These are phyloP conservation scores for Anoplophora glabripennis DNA, from an alignment of 1,140 invertebrate species.

Conservation along the genomic window DNA sequence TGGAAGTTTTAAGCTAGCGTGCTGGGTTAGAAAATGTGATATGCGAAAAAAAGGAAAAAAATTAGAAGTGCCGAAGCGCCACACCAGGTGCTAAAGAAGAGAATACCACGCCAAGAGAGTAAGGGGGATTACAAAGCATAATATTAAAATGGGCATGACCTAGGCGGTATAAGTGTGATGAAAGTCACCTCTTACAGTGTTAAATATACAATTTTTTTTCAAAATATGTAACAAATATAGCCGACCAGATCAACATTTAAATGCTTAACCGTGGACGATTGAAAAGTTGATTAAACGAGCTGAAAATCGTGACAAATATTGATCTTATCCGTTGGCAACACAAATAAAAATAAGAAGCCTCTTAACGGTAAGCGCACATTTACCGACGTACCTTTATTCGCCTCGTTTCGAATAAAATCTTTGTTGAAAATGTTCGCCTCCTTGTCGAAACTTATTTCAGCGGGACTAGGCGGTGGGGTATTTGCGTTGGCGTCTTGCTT, in stretches of 20 bases:
- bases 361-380: no score
- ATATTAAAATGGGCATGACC: slow-evolving; percentile 44
- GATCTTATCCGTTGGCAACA: slow-evolving; percentile 3
- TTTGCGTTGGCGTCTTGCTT: slow-evolving; percentile 27
- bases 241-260: no score
- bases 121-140: slow-evolving; percentile 25
- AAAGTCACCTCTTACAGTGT: no score
- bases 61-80: slow-evolving; percentile 3
- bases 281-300: no score
- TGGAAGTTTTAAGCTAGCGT: slow-evolving; percentile 15
- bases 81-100: slow-evolving; percentile 19
- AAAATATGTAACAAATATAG: no score
- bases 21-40: slow-evolving; percentile 11
- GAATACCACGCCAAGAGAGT: slow-evolving; percentile 5
- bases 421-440: slow-evolving; percentile 20
- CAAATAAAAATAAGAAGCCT: slow-evolving; percentile 1
- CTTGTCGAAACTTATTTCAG: slow-evolving; percentile 30
- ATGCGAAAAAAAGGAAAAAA: slow-evolving; percentile 11
- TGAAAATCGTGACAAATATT: no score
- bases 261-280: no score
- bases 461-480: slow-evolving; percentile 44
- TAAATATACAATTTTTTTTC: no score
- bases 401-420: slow-evolving; percentile 18
- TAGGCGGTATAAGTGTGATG: not conserved
- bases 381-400: slow-evolving; percentile 17